phyloP scores from a whole-genome alignment of 92 coral and sea anemone species.

The Nematostella vectensis region DNA sequence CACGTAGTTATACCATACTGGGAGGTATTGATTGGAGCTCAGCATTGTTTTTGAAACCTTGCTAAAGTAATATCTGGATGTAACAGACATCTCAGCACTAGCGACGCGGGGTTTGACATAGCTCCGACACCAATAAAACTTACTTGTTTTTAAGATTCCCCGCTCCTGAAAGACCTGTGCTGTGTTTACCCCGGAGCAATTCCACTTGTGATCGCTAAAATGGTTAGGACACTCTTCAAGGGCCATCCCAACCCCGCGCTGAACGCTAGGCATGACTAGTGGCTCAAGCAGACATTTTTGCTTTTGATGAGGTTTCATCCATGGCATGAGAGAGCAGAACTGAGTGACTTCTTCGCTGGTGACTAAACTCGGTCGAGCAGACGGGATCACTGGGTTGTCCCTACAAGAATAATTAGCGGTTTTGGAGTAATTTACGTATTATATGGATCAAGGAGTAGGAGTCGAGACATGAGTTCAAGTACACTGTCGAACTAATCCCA shows the following conservation, averaged over 20 bases:
- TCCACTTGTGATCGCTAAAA: conserved; percentile 75
- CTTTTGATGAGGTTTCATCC: conserved; percentile 63
- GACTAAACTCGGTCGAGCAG: conserved; percentile 1
- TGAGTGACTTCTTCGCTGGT: conserved; percentile 17
- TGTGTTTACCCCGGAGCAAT: conserved; percentile 74
- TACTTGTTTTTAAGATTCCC: conserved; percentile 71
- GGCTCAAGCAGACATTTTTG: conserved; percentile 44
- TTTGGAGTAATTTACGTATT: conserved; percentile 1
- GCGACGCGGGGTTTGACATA: too few relatives aligned
- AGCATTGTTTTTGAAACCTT: too few relatives aligned
- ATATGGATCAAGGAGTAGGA: neutral
- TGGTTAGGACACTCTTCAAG: conserved; percentile 68
- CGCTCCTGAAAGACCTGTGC: conserved; percentile 64
- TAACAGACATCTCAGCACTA: too few relatives aligned
- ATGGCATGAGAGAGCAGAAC: conserved; percentile 40
- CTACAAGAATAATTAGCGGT: conserved; percentile 23
- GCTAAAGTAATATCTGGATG: too few relatives aligned
- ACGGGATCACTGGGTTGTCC: conserved; percentile 7
- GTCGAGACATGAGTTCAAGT: too few relatives aligned
- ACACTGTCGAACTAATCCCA: neutral
- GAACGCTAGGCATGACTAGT: conserved; percentile 38
- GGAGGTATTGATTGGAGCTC: too few relatives aligned
- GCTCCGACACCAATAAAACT: too few relatives aligned
- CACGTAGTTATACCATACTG: too few relatives aligned
- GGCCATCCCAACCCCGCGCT: conserved; percentile 66